These are phyloP conservation scores for Barbus barbus DNA, from an alignment of 2,113 vertebrate species.

Conservation along the genomic window DNA sequence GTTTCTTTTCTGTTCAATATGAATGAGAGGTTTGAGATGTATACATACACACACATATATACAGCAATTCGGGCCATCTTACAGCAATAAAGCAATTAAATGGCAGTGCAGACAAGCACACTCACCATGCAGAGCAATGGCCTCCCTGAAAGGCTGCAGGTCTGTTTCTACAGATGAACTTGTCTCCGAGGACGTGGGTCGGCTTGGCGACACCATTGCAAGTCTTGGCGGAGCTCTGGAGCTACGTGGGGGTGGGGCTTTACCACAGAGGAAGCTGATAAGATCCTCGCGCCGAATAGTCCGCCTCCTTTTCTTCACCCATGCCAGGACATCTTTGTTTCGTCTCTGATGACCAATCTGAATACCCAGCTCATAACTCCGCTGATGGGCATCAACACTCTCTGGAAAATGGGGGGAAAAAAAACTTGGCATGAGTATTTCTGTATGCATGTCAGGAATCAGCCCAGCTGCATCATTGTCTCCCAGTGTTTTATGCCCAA, in stretches of 20 bases:
- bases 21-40: too few relatives aligned
- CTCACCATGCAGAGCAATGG: constrained; percentile 97
- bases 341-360: constrained; percentile 95
- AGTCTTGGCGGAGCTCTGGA: constrained; percentile 91
- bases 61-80: too few relatives aligned
- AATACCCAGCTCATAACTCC: constrained; percentile 95
- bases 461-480: background rate
- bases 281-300: constrained; percentile 97
- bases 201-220: constrained; percentile 91
- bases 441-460: background rate
- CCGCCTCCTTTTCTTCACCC: constrained; percentile 98
- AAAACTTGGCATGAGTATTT: background rate
- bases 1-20: too few relatives aligned
- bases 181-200: constrained; percentile 89
- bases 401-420: constrained; percentile 72
- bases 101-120: background rate
- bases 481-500: background rate
- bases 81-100: background rate
- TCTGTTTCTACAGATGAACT: constrained; percentile 96
- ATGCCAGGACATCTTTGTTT: constrained; percentile 97
- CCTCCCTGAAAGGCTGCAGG: constrained; percentile 99
- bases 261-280: constrained; percentile 98
- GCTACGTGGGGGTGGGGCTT: constrained; percentile 93
- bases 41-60: too few relatives aligned
- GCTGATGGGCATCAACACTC: constrained; percentile 91